These are phyloP conservation scores for Festucalex cinctus DNA, from an alignment of 2,113 vertebrate species.

Conservation along the genomic window DNA sequence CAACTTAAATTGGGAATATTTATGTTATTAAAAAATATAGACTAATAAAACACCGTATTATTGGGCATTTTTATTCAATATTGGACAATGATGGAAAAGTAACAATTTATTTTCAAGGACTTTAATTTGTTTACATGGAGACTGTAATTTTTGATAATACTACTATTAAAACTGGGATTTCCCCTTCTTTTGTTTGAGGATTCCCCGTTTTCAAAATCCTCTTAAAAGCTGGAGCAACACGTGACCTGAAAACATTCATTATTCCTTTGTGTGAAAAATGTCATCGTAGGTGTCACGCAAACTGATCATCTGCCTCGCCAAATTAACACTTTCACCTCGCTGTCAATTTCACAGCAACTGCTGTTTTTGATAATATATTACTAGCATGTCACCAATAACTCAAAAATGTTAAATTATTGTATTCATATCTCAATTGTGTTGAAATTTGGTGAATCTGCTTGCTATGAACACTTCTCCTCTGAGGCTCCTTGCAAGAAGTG, in stretches of 20 bases:
- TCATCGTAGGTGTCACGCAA: neutral
- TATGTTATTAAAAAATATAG: too few species aligned
- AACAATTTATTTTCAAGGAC: too few species aligned
- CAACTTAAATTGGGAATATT: too few species aligned
- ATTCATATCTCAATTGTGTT: neutral
- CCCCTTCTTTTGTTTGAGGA: constrained; percentile 36
- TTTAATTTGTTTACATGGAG: too few species aligned
- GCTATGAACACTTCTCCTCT: neutral
- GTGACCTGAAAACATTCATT: neutral
- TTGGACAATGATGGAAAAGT: too few species aligned
- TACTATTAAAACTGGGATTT: neutral
- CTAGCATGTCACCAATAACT: too few species aligned
- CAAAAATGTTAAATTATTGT: too few species aligned
- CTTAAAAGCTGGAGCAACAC: constrained; percentile 20
- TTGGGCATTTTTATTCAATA: too few species aligned
- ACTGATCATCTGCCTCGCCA: neutral
- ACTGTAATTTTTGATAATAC: neutral
- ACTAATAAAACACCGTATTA: too few species aligned
- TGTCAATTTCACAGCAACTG: neutral
- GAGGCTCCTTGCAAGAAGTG: neutral
- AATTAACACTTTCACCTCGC: neutral
- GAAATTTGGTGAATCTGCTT: neutral
- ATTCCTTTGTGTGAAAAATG: constrained; percentile 15
- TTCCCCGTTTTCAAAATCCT: constrained; percentile 52
- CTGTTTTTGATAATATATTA: too few species aligned